Evolutionary conservation across 64 coral and sea anemone species (phyloP).

Genomic region (Stichodactyla helianthus): DNA sequence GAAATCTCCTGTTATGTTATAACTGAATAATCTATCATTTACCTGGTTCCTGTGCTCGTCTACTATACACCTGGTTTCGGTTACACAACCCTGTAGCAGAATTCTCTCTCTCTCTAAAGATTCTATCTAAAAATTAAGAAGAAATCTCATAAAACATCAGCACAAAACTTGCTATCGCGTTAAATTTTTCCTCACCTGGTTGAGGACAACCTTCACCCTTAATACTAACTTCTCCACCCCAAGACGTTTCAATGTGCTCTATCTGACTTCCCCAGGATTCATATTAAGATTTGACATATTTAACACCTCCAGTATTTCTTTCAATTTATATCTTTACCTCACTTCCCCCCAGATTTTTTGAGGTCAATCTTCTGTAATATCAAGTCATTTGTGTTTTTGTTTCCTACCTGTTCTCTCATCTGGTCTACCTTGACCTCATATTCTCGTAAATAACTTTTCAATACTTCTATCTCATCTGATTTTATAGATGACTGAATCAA

Average conservation of each 20-base stretch:
- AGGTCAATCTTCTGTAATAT: no score
- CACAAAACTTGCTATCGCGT: no score
- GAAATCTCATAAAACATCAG: neutral
- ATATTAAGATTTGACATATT: no score
- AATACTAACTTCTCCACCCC: no score
- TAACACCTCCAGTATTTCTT: neutral
- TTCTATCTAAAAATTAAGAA: constrained; percentile 1
- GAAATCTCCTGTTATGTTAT: no score
- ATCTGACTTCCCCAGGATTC: no score
- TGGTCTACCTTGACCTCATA: constrained; percentile 37
- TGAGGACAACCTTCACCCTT: no score
- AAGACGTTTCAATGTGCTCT: no score
- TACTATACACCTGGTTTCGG: constrained; percentile 1
- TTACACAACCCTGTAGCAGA: neutral
- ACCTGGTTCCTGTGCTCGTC: constrained; percentile 8
- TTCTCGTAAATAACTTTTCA: constrained; percentile 31
- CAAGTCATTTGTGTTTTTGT: neutral
- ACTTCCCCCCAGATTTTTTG: no score
- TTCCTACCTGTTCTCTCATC: constrained; percentile 42
- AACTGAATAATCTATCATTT: neutral
- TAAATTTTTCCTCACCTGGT: no score
- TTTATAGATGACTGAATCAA: constrained; percentile 2
- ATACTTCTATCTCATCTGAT: constrained; percentile 42
- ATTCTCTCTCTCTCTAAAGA: constrained; percentile 8
- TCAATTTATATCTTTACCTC: no score